Base-by-base conservation (phyloP, 2,113 vertebrate species). In the Lasiurus cinereus region DNA sequence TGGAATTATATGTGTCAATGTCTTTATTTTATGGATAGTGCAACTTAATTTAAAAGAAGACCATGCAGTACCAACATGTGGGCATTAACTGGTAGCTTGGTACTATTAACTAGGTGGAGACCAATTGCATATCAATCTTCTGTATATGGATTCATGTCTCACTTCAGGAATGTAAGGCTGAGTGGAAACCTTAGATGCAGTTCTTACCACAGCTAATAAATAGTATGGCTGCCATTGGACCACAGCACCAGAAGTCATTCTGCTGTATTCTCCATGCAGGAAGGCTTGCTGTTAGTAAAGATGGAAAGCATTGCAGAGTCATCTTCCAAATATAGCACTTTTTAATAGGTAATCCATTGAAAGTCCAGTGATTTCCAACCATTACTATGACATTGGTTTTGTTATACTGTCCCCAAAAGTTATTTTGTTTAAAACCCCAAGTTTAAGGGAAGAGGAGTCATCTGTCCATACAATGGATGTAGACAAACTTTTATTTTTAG, bases 391-490 rank as follows among this genome's bases (percentile, higher is more conserved):
- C 62, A 88, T 89, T 43, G 96, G 96, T 64, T 98, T 98, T 84
- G 94, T 83, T 73, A 94, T 85, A 78, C 48, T 88, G 1, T 97
- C 78, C 16, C 94, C 95, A 43, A 98, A 80, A 31, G 96, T 97
- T 88, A 97, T 88, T 85, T 94, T 98, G 93, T 98, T 98, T 69
- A 98, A 77, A 97, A 98, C 97, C 67, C 93, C 85, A 91, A 96
- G 88, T 88, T 96, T 78, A 97, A 98, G 66, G 92, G 96, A 97
- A 97, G 94, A 97, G 5, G 96, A 80, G 15, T 97, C 43, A 5
- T 99, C 97, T 93, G 97, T 97, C 93, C 96, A 96, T 59, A 98
- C 92, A 10, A 98, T 94, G 69, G 98, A 98, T 79, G 97, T 98
- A 9, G 98, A 98, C 62, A 98, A 96, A 93, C 96, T 97, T 97